A percentile compares a stretch with the other conserved stretches of the same genome.
phyloP scores from a whole-genome alignment of 2,113 vertebrate genomes.

The Falco punctatus region DNA sequence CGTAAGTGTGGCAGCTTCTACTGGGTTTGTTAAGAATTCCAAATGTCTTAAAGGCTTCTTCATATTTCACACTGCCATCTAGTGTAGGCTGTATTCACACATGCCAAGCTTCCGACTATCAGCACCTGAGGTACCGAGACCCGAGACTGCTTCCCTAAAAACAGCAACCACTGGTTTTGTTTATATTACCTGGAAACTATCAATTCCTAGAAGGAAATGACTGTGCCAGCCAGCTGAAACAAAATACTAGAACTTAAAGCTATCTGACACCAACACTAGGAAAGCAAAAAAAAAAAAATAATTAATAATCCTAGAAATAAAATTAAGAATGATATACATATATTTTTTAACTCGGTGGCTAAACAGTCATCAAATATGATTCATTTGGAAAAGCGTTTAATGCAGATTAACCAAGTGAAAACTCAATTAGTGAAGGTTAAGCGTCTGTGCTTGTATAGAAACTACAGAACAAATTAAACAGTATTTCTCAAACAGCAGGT shows the following conservation, averaged over 20 bases:
- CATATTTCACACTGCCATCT: slow-evolving; percentile 75
- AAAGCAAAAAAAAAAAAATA: neutral
- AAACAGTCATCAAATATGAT: neutral
- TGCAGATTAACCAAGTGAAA: neutral
- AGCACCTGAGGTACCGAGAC: neutral
- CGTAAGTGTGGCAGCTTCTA: neutral
- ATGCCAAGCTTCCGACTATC: neutral
- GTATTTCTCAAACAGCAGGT: neutral
- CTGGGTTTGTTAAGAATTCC: neutral
- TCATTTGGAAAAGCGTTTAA: neutral
- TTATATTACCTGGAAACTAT: neutral
- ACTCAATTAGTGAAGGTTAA: neutral
- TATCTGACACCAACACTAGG: neutral
- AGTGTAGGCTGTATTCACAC: slow-evolving; percentile 25
- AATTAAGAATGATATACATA: neutral
- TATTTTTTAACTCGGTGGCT: neutral
- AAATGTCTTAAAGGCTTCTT: slow-evolving; percentile 1
- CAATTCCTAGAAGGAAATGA: neutral
- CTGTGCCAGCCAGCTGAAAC: neutral
- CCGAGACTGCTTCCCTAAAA: neutral
- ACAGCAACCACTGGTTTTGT: neutral
- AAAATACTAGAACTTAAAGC: neutral
- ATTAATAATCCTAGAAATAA: neutral
- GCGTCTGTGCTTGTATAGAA: neutral
- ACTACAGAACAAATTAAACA: neutral